Percentiles rank a stretch among this genome's conserved stretches.
phyloP scores from a whole-genome alignment of 2,888 invertebrate species.

The Calliopum simillimum region DNA sequence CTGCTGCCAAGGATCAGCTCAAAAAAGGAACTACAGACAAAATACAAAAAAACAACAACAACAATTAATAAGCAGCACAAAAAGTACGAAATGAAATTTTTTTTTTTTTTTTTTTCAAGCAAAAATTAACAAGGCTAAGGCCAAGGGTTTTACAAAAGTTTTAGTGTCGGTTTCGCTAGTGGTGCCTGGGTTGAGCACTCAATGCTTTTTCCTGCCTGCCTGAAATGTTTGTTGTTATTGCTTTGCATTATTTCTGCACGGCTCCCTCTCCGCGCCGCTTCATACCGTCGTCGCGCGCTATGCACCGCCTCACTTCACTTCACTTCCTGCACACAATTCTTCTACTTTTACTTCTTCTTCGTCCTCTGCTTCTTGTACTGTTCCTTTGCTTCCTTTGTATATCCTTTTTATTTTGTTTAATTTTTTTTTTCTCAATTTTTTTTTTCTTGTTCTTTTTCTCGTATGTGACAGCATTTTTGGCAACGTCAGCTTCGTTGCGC shows the following conservation, averaged over 20 bases:
- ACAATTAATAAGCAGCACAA: constrained; percentile 12
- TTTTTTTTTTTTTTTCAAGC: neutral
- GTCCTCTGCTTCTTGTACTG: constrained; percentile 37
- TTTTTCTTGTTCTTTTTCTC: constrained; percentile 20
- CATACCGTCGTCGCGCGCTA: neutral
- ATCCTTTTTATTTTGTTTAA: constrained; percentile 20
- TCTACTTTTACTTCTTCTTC: constrained; percentile 54
- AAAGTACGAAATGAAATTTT: neutral
- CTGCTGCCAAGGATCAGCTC: neutral
- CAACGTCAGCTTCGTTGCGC: constrained; percentile 45
- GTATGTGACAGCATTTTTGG: constrained; percentile 45
- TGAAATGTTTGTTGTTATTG: neutral
- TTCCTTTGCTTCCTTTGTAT: constrained; percentile 26
- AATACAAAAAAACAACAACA: neutral
- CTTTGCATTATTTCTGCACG: constrained; percentile 23
- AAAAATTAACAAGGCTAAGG: constrained; percentile 39
- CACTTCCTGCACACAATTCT: constrained; percentile 12
- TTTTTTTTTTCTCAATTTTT: neutral
- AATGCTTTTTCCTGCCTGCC: constrained; percentile 43
- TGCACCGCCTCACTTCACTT: constrained; percentile 5
- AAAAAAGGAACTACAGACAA: constrained; percentile 3
- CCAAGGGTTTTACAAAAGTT: constrained; percentile 36
- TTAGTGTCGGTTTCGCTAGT: constrained; percentile 20
- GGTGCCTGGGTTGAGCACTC: constrained; percentile 40
- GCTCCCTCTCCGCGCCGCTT: neutral